These are phyloP conservation scores for Enteromius treurensis DNA, from an alignment of 2,797 vertebrate genomes.

Conservation along the genomic window DNA sequence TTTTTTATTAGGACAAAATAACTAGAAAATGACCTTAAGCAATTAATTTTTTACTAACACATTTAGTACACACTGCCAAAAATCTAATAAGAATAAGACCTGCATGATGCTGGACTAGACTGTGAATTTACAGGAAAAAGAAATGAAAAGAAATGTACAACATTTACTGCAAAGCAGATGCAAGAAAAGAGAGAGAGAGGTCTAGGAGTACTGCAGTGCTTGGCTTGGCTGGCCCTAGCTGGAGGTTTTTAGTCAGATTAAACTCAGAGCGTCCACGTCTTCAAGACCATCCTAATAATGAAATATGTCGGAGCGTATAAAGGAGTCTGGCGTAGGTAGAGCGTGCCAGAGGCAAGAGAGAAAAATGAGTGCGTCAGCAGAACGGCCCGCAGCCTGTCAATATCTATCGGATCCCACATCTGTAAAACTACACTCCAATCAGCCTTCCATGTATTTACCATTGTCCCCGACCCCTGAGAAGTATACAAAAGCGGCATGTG, in stretches of 20 bases:
- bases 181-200: constrained; percentile 50
- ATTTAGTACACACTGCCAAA: background rate
- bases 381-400: constrained; percentile 84
- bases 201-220: constrained; percentile 24
- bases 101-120: background rate
- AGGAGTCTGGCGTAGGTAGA: constrained; percentile 75
- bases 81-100: background rate
- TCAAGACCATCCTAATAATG: constrained; percentile 94
- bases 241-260: constrained; percentile 89
- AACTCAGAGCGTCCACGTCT: constrained; percentile 85
- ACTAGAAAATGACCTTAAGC: background rate
- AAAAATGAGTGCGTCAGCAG: constrained; percentile 77
- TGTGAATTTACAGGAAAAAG: constrained; percentile 26
- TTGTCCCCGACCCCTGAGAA: constrained; percentile 50
- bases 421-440: constrained; percentile 65
- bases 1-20: background rate
- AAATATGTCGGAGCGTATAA: constrained; percentile 95
- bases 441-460: constrained; percentile 54
- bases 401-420: constrained; percentile 87
- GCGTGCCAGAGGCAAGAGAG: background rate
- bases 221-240: constrained; percentile 28
- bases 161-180: constrained; percentile 32
- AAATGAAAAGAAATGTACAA: background rate
- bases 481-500: constrained; percentile 19
- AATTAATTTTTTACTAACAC: background rate